Evolutionary conservation across 2,113 vertebrate species (phyloP).

Genomic region (Paratilapia polleni): DNA sequence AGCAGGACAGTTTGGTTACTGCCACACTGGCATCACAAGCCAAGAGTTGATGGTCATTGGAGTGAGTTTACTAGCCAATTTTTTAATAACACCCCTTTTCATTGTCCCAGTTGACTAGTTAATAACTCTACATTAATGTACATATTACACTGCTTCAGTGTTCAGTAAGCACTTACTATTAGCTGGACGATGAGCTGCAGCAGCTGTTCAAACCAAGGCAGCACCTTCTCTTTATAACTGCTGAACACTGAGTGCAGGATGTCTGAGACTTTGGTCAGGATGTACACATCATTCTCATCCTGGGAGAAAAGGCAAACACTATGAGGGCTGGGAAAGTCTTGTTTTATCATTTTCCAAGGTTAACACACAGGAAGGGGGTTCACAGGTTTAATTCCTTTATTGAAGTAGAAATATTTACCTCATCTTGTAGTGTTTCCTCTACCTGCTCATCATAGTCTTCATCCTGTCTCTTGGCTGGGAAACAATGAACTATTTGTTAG

Average conservation of each 20-base stretch:
- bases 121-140: background rate
- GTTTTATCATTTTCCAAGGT: background rate
- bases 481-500: background rate
- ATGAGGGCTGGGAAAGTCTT: accelerated
- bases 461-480: slow-evolving; percentile 95
- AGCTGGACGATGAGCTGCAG: slow-evolving; percentile 95
- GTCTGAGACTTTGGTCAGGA: slow-evolving; percentile 98
- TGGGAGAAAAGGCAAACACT: slow-evolving; percentile 45
- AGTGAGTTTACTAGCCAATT: too few relatives aligned
- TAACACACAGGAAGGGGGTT: background rate
- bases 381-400: too few relatives aligned
- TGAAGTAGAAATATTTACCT: slow-evolving; percentile 79
- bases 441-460: slow-evolving; percentile 99
- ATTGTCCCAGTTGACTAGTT: background rate
- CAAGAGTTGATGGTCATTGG: too few relatives aligned
- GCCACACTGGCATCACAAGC: too few relatives aligned
- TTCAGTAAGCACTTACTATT: slow-evolving; percentile 85
- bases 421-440: slow-evolving; percentile 96
- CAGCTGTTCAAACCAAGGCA: slow-evolving; percentile 97
- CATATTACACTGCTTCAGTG: accelerated
- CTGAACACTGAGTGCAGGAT: slow-evolving; percentile 98
- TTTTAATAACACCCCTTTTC: background rate
- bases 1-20: accelerated
- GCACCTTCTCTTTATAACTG: slow-evolving; percentile 94
- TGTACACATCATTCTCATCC: slow-evolving; percentile 99